Conservation (phyloP, 2,888 invertebrate genomes). For the Caenorhabditis japonica region DNA sequence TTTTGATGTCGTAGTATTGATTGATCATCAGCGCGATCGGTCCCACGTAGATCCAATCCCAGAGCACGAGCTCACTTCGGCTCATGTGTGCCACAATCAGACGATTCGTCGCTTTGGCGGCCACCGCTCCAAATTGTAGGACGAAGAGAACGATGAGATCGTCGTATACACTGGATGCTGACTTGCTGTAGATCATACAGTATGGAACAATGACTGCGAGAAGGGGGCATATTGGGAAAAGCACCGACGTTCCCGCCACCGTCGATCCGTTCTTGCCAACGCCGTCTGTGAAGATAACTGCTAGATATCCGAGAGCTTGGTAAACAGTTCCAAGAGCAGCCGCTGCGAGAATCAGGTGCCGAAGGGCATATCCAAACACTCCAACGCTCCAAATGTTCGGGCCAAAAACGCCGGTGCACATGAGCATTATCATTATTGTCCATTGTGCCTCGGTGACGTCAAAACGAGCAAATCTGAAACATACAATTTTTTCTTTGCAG, state of each 20-base stretch:
- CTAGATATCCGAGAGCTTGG: slow-evolving; percentile 74
- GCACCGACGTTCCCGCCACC: slow-evolving; percentile 82
- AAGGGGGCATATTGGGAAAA: slow-evolving; percentile 95
- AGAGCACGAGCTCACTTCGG: slow-evolving; percentile 96
- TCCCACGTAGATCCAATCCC: slow-evolving; percentile 92
- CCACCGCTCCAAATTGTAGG: slow-evolving; percentile 93
- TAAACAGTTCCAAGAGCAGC: slow-evolving; percentile 65
- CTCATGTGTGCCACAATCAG: slow-evolving; percentile 99
- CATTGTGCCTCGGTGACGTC: slow-evolving; percentile 99
- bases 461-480: slow-evolving; percentile 78
- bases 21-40: slow-evolving; percentile 95
- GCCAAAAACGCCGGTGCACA: slow-evolving; percentile 89
- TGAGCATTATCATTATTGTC: slow-evolving; percentile 89
- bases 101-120: slow-evolving; percentile 87
- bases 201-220: slow-evolving; percentile 90
- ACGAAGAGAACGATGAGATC: slow-evolving; percentile 93
- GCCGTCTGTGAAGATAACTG: slow-evolving; percentile 83
- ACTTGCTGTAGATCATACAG: slow-evolving; percentile 92
- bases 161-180: slow-evolving; percentile 81
- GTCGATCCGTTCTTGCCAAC: slow-evolving; percentile 98
- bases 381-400: slow-evolving; percentile 86
- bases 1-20: slow-evolving; percentile 81
- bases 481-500: neutral
- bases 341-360: slow-evolving; percentile 71
- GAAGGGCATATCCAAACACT: slow-evolving; percentile 59